A percentile compares a stretch with the other conserved stretches of the same genome.
These are phyloP conservation scores for Glaucidium brasilianum DNA, from an alignment of 2,113 vertebrate species.

Conservation along the genomic window DNA sequence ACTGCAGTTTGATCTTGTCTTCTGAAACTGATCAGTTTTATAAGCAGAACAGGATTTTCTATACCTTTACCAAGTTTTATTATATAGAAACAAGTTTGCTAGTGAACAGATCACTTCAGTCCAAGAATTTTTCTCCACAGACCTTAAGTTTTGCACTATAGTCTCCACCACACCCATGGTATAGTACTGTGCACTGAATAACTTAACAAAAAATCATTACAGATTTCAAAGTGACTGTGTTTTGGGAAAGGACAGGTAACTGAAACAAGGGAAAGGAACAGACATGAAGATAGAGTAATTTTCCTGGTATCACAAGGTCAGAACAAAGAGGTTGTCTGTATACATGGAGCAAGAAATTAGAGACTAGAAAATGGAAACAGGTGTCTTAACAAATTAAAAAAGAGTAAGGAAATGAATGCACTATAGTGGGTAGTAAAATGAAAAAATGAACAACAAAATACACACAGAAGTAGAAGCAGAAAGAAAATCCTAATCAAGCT, in stretches of 20 bases:
- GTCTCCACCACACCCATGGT: not conserved
- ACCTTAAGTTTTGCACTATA: not conserved
- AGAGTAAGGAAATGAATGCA: not conserved
- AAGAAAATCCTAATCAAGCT: not conserved
- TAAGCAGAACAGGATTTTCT: not conserved
- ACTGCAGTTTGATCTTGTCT: not conserved
- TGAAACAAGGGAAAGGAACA: not conserved
- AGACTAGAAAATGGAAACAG: not conserved
- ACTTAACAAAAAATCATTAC: not conserved
- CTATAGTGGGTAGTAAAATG: not conserved
- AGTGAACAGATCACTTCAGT: not conserved
- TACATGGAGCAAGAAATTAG: not conserved
- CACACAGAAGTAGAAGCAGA: not conserved
- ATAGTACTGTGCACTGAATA: not conserved
- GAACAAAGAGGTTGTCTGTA: not conserved
- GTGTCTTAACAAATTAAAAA: not conserved
- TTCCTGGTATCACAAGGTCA: not conserved
- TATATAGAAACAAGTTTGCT: not conserved
- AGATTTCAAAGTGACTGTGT: not conserved
- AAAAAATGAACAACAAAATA: not conserved
- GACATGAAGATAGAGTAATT: not conserved
- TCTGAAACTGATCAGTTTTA: not conserved
- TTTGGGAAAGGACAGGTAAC: not conserved
- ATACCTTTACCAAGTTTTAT: not conserved
- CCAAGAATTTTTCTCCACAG: not conserved